Percentiles rank a stretch among this genome's conserved stretches.
phyloP scores from a whole-genome alignment of 2,888 invertebrate species.

The Drosophila birchii region DNA sequence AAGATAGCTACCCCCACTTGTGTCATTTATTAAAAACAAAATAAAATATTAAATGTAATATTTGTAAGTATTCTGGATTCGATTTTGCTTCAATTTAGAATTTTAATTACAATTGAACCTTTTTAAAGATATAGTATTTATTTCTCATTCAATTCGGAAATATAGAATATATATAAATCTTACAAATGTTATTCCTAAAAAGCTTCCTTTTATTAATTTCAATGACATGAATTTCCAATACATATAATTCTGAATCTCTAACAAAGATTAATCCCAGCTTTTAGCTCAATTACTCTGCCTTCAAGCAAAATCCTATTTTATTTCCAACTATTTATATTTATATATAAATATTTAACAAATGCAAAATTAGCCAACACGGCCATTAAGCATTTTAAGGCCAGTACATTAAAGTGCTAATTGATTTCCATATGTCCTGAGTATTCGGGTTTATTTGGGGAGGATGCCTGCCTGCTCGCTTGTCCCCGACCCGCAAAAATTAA shows the following conservation, averaged over 20 bases:
- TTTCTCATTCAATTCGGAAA: too few relatives aligned
- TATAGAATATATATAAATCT: not conserved
- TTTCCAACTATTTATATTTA: not conserved
- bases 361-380: not conserved
- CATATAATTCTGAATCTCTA: not conserved
- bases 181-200: not conserved
- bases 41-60: too few relatives aligned
- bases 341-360: slow-evolving; percentile 14
- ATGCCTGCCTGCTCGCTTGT: not conserved
- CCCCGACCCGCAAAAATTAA: slow-evolving; percentile 27
- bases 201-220: not conserved
- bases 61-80: too few relatives aligned
- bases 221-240: not conserved
- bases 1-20: too few relatives aligned
- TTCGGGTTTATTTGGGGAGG: slow-evolving; percentile 85
- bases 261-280: not conserved
- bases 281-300: not conserved
- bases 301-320: not conserved
- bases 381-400: slow-evolving; percentile 30
- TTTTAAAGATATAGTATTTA: too few relatives aligned
- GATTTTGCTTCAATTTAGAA: too few relatives aligned
- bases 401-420: slow-evolving; percentile 35
- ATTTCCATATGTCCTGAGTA: slow-evolving; percentile 23
- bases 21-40: too few relatives aligned
- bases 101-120: too few relatives aligned